These are phyloP conservation scores for Tetragonula carbonaria DNA, from an alignment of 2,888 invertebrate species.

Conservation along the genomic window DNA sequence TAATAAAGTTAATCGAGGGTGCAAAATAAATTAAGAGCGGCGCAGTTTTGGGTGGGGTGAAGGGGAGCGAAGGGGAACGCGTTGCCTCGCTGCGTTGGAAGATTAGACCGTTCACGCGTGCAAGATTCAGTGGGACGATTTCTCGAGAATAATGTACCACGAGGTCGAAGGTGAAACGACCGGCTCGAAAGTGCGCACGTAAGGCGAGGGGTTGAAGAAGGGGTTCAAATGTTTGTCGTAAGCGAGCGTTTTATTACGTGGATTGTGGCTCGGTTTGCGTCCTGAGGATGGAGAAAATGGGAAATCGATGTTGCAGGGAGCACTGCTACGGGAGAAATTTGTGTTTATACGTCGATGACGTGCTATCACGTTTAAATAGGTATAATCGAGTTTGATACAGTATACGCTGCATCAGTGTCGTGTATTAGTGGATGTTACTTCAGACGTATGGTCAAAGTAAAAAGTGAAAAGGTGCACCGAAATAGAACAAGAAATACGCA, in stretches of 20 bases:
- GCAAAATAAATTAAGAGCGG: slow-evolving; percentile 31
- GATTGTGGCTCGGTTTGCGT: not conserved
- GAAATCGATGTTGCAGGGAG: not conserved
- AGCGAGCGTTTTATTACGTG: not conserved
- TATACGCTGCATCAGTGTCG: too few species aligned
- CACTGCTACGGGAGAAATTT: not conserved
- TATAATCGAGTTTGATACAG: not conserved
- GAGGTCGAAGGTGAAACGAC: not conserved
- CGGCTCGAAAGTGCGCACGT: not conserved
- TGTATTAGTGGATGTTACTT: too few species aligned
- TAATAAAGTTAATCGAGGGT: slow-evolving; percentile 55
- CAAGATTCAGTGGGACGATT: not conserved
- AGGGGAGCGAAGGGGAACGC: slow-evolving; percentile 13
- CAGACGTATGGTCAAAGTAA: too few species aligned
- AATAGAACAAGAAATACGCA: too few species aligned
- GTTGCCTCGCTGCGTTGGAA: not conserved
- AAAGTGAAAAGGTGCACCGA: too few species aligned
- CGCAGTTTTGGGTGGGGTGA: not conserved
- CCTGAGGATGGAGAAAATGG: not conserved
- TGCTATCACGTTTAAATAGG: not conserved
- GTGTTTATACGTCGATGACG: not conserved
- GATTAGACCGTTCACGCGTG: not conserved
- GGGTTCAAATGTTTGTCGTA: slow-evolving; percentile 1
- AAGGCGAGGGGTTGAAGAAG: not conserved
- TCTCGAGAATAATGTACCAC: not conserved